Conservation (phyloP, 1,140 invertebrate species). For the Stenopsyche tienmushanensis region DNA sequence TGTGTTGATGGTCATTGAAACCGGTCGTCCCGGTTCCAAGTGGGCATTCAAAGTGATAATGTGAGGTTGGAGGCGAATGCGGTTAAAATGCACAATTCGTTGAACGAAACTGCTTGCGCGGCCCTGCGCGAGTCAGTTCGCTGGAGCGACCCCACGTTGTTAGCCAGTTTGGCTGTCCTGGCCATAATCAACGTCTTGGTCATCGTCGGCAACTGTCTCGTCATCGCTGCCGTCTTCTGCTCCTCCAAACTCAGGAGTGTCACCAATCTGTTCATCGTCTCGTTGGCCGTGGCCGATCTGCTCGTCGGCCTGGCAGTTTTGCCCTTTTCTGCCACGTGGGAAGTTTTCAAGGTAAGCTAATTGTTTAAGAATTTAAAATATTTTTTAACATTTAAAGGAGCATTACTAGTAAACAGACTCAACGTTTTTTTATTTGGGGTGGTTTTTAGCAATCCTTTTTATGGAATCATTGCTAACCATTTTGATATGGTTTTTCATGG, state of each 20-base stretch:
- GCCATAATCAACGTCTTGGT: constrained; percentile 84
- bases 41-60: background rate
- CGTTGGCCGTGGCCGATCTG: constrained; percentile 88
- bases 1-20: too few species aligned
- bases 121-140: constrained; percentile 71
- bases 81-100: constrained; percentile 45
- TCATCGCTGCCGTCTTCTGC: constrained; percentile 88
- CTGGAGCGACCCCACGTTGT: constrained; percentile 73
- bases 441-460: too few species aligned
- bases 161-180: constrained; percentile 74
- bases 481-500: too few species aligned
- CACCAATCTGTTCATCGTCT: constrained; percentile 94
- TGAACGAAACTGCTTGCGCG: constrained; percentile 75
- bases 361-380: background rate
- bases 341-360: constrained; percentile 77
- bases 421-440: too few species aligned
- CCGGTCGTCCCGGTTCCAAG: background rate
- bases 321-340: constrained; percentile 85
- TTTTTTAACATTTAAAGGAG: too few species aligned
- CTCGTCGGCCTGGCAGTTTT: constrained; percentile 89
- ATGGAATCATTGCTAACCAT: too few species aligned
- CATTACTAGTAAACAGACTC: too few species aligned
- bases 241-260: constrained; percentile 85
- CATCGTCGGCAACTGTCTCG: constrained; percentile 81
- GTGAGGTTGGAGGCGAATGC: background rate